phyloP scores from a whole-genome alignment of 2,113 vertebrate genomes.

The Cololabis saira region DNA sequence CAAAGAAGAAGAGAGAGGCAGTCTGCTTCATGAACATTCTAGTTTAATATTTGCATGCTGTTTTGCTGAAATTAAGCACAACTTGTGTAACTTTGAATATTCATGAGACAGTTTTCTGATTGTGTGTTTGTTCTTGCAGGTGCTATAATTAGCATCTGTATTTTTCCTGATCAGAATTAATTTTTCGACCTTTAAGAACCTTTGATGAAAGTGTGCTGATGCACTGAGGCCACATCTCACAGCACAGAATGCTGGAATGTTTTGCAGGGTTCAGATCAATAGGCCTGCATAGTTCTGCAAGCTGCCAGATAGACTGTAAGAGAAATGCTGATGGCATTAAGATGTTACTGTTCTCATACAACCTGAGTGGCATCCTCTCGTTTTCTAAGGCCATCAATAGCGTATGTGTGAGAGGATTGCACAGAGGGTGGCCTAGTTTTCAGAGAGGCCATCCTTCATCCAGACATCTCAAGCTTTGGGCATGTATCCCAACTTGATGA shows the following conservation, averaged over 20 bases:
- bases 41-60: slow-evolving; percentile 71
- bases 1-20: slow-evolving; percentile 2
- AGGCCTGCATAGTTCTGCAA: slow-evolving; percentile 4
- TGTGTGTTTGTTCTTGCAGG: slow-evolving; percentile 38
- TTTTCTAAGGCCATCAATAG: slow-evolving; percentile 38
- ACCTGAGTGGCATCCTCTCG: slow-evolving; percentile 13
- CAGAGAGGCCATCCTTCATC: slow-evolving; percentile 36
- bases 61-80: slow-evolving; percentile 65
- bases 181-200: slow-evolving; percentile 64
- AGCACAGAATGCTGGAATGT: slow-evolving; percentile 15
- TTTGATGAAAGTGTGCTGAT: slow-evolving; percentile 48
- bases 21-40: slow-evolving; percentile 34
- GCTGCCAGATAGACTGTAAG: slow-evolving; percentile 8
- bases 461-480: slow-evolving; percentile 41
- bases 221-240: slow-evolving; percentile 29
- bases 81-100: slow-evolving; percentile 72
- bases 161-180: slow-evolving; percentile 62
- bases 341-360: slow-evolving; percentile 9
- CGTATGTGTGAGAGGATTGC: slow-evolving; percentile 32
- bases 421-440: slow-evolving; percentile 36
- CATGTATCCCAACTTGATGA: slow-evolving; percentile 33
- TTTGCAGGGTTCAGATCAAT: slow-evolving; percentile 29
- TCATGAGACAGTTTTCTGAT: slow-evolving; percentile 53
- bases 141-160: slow-evolving; percentile 65
- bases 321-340: slow-evolving; percentile 13